phyloP scores from a whole-genome alignment of 1,140 invertebrate species.

The Cepaea nemoralis region DNA sequence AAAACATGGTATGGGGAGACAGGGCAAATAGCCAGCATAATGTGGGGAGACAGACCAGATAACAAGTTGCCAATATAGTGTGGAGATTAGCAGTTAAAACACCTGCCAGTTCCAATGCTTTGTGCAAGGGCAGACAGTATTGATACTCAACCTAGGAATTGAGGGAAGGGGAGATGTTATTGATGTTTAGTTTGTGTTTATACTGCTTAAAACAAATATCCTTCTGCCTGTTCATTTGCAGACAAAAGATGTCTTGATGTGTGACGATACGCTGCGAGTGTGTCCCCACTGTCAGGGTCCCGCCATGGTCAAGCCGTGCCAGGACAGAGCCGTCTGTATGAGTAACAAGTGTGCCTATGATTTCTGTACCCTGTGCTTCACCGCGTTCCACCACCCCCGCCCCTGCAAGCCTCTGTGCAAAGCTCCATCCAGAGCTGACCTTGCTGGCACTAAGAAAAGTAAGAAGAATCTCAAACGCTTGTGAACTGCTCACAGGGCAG shows the following conservation, averaged over 20 bases:
- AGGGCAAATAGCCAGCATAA: too few species aligned
- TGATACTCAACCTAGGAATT: background rate
- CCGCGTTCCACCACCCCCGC: background rate
- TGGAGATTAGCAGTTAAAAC: too few species aligned
- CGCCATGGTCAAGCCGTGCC: background rate
- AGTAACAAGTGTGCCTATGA: conserved; percentile 19
- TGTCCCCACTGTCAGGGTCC: conserved; percentile 9
- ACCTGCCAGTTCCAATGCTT: background rate
- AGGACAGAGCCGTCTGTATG: conserved; percentile 5
- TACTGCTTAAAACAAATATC: background rate
- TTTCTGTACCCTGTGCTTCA: conserved; percentile 17
- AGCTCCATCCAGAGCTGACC: background rate
- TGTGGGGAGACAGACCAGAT: too few species aligned
- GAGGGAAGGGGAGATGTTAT: background rate
- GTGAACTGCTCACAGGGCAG: too few species aligned
- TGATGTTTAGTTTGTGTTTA: background rate
- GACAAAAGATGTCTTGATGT: background rate
- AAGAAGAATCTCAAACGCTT: conserved; percentile 23
- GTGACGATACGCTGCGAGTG: background rate
- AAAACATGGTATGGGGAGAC: too few species aligned
- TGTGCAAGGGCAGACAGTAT: background rate
- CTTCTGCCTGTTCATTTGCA: background rate
- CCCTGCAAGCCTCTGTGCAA: conserved; percentile 15
- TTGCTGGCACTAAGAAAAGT: conserved; percentile 27
- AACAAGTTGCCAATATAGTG: too few species aligned